Conservation (phyloP, 2,113 vertebrate genomes). For the Ammodytes dubius region DNA sequence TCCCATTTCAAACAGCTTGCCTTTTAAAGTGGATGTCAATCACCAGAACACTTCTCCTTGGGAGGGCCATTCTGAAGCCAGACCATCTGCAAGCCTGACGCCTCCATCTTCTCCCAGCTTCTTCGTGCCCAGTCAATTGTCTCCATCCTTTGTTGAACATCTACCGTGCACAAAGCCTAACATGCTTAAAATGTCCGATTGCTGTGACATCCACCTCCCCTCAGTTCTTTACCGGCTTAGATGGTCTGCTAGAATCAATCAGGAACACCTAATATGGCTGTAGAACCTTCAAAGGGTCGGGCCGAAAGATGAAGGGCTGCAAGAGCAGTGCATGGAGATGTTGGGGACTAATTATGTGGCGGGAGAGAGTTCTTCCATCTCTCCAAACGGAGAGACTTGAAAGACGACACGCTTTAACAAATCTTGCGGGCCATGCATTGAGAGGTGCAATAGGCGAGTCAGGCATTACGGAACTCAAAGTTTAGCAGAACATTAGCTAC, state of each 20-base stretch:
- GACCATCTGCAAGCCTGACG: conserved; percentile 2
- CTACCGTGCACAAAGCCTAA: background rate
- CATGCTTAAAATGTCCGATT: conserved; percentile 39
- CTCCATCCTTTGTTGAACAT: background rate
- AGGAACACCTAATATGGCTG: conserved; percentile 28
- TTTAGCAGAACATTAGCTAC: conserved; percentile 20
- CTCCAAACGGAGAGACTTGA: conserved; percentile 67
- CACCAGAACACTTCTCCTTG: conserved; percentile 7
- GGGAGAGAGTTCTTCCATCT: conserved; percentile 39
- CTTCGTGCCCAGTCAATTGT: conserved; percentile 26
- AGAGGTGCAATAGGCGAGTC: conserved; percentile 7
- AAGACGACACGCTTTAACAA: conserved; percentile 61
- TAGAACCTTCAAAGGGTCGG: conserved; percentile 59
- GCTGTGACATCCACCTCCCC: conserved; percentile 18
- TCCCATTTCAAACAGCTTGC: conserved; percentile 26
- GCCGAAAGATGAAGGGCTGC: conserved; percentile 63
- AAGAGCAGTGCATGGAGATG: conserved; percentile 50
- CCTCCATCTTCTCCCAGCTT: conserved; percentile 18
- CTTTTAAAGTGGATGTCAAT: conserved; percentile 17
- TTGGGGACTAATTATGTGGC: conserved; percentile 68
- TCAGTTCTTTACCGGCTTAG: conserved; percentile 40
- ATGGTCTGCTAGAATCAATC: conserved; percentile 50
- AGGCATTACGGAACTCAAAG: background rate
- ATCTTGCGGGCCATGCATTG: conserved; percentile 27
- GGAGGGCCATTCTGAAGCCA: conserved; percentile 18